Evolutionary conservation across 2,888 invertebrate genomes (phyloP).

Genomic region (Biston betularia): DNA sequence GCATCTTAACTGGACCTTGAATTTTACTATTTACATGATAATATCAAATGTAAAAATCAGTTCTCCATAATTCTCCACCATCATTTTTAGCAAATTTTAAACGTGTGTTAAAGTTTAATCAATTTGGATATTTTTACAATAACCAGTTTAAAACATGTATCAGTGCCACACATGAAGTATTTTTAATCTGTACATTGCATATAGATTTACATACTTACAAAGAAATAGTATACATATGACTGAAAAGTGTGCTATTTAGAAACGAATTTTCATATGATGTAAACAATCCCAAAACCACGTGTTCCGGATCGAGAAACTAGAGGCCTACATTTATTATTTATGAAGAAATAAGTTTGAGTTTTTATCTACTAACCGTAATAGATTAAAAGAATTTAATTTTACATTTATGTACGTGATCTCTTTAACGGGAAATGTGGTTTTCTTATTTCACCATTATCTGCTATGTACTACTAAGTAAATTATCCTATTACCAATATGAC

Average conservation of each 20-base stretch:
- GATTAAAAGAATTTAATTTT: not conserved
- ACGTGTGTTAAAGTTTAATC: too few relatives aligned
- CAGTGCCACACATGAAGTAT: too few relatives aligned
- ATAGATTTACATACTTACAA: not conserved
- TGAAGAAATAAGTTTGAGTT: not conserved
- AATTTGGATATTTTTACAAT: too few relatives aligned
- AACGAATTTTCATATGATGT: not conserved
- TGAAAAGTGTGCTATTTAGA: not conserved
- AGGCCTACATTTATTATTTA: not conserved
- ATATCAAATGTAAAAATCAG: too few relatives aligned
- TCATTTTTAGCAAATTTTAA: too few relatives aligned
- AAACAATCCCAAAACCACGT: not conserved
- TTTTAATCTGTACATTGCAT: not conserved
- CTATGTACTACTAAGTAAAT: conserved; percentile 6
- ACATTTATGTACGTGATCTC: not conserved
- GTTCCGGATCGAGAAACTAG: not conserved
- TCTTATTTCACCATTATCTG: not conserved
- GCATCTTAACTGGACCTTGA: too few relatives aligned
- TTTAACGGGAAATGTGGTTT: not conserved
- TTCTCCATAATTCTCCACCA: too few relatives aligned
- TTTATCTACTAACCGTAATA: not conserved
- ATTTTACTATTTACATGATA: too few relatives aligned
- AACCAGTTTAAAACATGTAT: too few relatives aligned
- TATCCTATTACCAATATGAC: conserved; percentile 20
- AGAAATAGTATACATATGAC: not conserved